phyloP scores from a whole-genome alignment of 2,797 vertebrate genomes.

The Propithecus deckenii region DNA sequence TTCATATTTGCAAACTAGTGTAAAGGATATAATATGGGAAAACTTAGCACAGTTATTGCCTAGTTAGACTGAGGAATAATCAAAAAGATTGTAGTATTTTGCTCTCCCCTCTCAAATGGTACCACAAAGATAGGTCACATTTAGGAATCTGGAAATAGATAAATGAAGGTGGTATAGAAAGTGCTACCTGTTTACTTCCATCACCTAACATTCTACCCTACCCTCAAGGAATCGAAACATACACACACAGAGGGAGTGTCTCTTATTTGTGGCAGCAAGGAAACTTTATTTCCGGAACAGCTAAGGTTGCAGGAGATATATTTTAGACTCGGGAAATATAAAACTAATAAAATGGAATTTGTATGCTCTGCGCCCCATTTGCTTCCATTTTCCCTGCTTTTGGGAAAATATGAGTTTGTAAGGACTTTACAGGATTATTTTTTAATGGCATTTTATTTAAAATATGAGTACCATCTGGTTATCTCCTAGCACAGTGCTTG shows the following conservation, averaged over 20 bases:
- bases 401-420: not conserved
- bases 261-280: not conserved
- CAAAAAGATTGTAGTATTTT: not conserved
- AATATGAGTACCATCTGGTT: not conserved
- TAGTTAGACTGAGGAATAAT: not conserved
- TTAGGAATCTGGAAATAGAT: not conserved
- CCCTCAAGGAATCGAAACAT: not conserved
- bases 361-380: not conserved
- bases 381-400: not conserved
- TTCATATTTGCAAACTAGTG: not conserved
- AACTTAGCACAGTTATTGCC: not conserved
- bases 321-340: not conserved
- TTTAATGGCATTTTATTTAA: not conserved
- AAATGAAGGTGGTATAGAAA: not conserved
- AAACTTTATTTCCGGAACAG: not conserved
- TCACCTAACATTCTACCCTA: not conserved
- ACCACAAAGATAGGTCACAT: not conserved
- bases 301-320: not conserved
- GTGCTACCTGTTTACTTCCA: not conserved
- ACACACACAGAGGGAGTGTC: fast-evolving
- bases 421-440: slow-evolving; percentile 19
- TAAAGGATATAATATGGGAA: not conserved
- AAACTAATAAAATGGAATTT: not conserved
- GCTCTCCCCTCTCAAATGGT: not conserved
- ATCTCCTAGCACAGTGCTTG: not conserved